Conservation (phyloP, 2,797 vertebrate species). For the Poecilia gillii region DNA sequence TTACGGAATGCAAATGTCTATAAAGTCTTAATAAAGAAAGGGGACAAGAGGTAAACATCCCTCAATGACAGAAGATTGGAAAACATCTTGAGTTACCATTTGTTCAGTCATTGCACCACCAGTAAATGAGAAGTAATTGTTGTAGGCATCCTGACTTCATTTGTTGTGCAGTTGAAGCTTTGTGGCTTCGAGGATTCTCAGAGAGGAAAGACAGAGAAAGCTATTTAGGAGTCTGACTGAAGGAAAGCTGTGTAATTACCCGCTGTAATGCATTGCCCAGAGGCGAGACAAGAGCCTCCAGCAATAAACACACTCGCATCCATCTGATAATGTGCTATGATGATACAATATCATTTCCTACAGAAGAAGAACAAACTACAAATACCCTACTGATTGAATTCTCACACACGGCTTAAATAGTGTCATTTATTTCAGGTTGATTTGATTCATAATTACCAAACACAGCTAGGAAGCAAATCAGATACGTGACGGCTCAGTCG, state of each 20-base stretch:
- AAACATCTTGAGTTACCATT: slow-evolving; percentile 47
- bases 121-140: slow-evolving; percentile 69
- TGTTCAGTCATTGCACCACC: slow-evolving; percentile 31
- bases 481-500: slow-evolving; percentile 12
- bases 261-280: slow-evolving; percentile 71
- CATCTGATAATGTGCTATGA: slow-evolving; percentile 59
- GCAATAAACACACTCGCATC: slow-evolving; percentile 50
- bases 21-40: slow-evolving; percentile 19
- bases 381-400: slow-evolving; percentile 43
- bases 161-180: slow-evolving; percentile 69
- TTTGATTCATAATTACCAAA: slow-evolving; percentile 42
- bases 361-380: slow-evolving; percentile 43
- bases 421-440: slow-evolving; percentile 23
- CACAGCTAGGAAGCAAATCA: slow-evolving; percentile 23
- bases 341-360: slow-evolving; percentile 58
- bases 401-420: slow-evolving; percentile 10
- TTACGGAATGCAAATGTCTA: slow-evolving; percentile 10
- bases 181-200: slow-evolving; percentile 58
- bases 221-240: slow-evolving; percentile 70
- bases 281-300: slow-evolving; percentile 63
- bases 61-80: slow-evolving; percentile 29
- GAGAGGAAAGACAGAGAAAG: slow-evolving; percentile 43
- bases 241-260: slow-evolving; percentile 76
- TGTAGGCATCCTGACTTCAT: slow-evolving; percentile 58
- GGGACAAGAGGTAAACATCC: slow-evolving; percentile 5